Evolutionary conservation across 2,797 vertebrate genomes (phyloP).

Genomic region (Mormyrops boulengeri): DNA sequence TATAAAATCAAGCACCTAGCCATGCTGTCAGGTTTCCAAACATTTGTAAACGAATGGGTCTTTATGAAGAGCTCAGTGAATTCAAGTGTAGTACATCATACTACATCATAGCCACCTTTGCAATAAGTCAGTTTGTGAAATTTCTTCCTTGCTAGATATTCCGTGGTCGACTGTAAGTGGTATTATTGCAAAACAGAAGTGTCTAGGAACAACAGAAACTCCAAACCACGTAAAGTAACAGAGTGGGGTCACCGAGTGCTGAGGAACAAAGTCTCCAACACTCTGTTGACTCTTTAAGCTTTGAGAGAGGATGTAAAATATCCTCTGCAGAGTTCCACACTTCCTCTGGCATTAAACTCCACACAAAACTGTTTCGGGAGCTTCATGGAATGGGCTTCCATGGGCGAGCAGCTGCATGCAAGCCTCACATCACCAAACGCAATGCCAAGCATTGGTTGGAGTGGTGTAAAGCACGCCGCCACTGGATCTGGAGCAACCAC

Average conservation of each 20-base stretch:
- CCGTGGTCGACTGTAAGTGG: neutral
- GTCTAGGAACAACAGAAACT: neutral
- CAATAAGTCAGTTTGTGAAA: neutral
- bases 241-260: neutral
- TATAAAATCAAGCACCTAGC: neutral
- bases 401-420: neutral
- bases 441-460: neutral
- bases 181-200: neutral
- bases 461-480: neutral
- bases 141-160: neutral
- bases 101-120: neutral
- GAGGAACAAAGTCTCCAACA: neutral
- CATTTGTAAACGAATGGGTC: neutral
- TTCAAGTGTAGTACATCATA: neutral
- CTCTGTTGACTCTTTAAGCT: slow-evolving; percentile 12
- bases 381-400: neutral
- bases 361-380: neutral
- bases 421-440: neutral
- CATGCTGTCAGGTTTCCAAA: neutral
- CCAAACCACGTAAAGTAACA: neutral
- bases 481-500: neutral
- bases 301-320: slow-evolving; percentile 5
- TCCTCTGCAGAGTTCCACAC: neutral
- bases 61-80: neutral
- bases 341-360: neutral